A percentile compares a stretch with the other conserved stretches of the same genome.
Evolutionary conservation across 2,113 vertebrate species (phyloP).

Genomic region (Micronisus gabar): DNA sequence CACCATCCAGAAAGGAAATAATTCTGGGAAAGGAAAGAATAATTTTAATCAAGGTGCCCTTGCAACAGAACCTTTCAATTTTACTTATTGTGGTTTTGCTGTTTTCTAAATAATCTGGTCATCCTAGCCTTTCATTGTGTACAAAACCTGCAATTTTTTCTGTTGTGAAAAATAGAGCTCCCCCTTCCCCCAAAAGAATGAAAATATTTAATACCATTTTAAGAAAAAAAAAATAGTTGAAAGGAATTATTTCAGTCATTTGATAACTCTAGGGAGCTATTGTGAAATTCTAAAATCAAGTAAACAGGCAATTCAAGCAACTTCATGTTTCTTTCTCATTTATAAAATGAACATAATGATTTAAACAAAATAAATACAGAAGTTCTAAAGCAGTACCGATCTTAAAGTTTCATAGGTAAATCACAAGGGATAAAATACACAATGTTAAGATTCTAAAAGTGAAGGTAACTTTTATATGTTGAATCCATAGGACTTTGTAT

Average conservation of each 20-base stretch:
- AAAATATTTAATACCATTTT: background rate
- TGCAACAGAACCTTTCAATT: background rate
- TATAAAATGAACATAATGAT: background rate
- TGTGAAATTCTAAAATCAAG: background rate
- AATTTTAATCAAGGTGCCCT: background rate
- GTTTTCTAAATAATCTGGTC: background rate
- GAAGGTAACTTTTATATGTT: background rate
- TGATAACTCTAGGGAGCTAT: background rate
- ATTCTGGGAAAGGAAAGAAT: background rate
- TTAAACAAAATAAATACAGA: background rate
- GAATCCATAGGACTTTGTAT: background rate
- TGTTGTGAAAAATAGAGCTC: background rate
- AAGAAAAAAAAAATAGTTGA: background rate
- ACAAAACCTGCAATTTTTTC: background rate
- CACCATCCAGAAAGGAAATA: background rate
- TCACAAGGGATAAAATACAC: background rate
- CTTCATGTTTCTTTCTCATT: background rate
- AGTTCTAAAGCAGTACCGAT: background rate
- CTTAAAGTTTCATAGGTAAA: background rate
- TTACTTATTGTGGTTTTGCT: background rate
- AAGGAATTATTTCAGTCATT: background rate
- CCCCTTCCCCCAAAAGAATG: fast-evolving
- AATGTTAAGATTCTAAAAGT: background rate
- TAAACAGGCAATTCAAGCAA: background rate
- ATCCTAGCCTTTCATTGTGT: background rate